phyloP scores from a whole-genome alignment of 1,140 invertebrate genomes.

The Bathynomus jamesi region DNA sequence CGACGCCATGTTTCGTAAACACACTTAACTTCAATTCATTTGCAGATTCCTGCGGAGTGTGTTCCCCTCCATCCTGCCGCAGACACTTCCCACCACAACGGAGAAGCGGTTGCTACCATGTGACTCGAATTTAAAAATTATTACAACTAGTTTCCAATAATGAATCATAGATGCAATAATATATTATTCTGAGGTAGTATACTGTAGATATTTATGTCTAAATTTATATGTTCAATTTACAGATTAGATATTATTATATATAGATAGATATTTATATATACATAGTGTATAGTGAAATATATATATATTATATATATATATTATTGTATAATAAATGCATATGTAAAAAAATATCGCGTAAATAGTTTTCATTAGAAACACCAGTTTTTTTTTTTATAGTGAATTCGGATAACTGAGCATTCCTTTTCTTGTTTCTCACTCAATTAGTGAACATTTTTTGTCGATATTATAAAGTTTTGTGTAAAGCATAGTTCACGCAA shows the following conservation, averaged over 20 bases:
- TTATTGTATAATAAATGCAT: neutral
- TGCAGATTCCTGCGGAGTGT: neutral
- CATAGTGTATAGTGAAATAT: neutral
- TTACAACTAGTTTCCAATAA: no score
- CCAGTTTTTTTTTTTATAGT: no score
- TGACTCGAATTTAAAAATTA: no score
- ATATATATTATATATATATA: slow-evolving; percentile 3
- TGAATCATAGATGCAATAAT: no score
- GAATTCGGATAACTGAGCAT: no score
- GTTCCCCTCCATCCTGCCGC: neutral
- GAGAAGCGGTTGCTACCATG: neutral
- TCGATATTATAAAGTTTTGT: no score
- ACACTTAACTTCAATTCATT: neutral
- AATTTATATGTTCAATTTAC: neutral
- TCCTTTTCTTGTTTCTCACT: no score
- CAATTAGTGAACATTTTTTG: no score
- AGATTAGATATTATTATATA: neutral
- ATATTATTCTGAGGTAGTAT: neutral
- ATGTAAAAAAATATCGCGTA: neutral
- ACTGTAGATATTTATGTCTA: slow-evolving; percentile 3
- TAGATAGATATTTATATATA: neutral
- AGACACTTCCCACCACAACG: neutral
- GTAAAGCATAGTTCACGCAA: no score
- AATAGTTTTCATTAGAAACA: no score
- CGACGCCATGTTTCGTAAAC: no score